These are phyloP conservation scores for Paramacrobiotus metropolitanus DNA, from an alignment of 1,140 invertebrate genomes.

Conservation along the genomic window DNA sequence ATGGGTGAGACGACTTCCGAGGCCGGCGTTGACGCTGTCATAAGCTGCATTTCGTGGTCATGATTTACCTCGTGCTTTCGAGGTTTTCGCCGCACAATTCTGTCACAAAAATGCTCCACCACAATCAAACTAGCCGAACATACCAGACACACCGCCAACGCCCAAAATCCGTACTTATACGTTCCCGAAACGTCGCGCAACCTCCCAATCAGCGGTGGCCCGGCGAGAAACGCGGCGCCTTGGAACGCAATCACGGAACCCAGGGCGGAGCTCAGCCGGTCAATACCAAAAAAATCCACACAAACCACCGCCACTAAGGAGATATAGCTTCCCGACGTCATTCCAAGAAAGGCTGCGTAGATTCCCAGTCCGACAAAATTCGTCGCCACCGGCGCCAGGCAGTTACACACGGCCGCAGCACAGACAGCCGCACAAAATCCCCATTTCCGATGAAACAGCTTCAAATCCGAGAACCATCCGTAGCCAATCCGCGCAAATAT, in stretches of 20 bases:
- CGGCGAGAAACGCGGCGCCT: neutral
- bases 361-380: neutral
- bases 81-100: too few relatives aligned
- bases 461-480: constrained; percentile 1
- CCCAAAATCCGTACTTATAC: neutral
- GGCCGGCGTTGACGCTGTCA: neutral
- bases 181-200: neutral
- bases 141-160: neutral
- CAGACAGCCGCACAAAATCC: neutral
- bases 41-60: neutral
- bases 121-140: neutral
- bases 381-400: neutral
- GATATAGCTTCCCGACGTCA: neutral
- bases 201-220: neutral
- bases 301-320: neutral
- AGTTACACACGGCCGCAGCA: neutral
- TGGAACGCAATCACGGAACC: neutral
- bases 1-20: neutral
- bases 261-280: neutral
- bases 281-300: constrained; percentile 1
- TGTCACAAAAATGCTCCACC: neutral
- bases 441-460: constrained; percentile 2
- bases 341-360: neutral
- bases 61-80: neutral
- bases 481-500: constrained; percentile 2